Base-by-base conservation (phyloP, 2,888 invertebrate genomes). In the Deroplatys truncata region DNA sequence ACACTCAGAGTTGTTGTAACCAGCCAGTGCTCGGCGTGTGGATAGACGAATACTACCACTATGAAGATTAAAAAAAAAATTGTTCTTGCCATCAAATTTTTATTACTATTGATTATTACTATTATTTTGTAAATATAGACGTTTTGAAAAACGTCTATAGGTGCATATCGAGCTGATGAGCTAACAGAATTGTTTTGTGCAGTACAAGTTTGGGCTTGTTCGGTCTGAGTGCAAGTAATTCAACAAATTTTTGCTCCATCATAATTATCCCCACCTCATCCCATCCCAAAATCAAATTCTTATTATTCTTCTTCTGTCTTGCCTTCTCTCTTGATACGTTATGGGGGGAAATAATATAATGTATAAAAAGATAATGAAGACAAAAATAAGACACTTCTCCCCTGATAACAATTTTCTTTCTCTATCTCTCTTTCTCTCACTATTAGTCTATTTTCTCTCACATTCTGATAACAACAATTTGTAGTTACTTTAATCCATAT, bases 31-130 rank as follows among this genome's bases (percentile, higher is more conserved):
- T 87, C 87, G 82, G 82, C 87, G 43, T 83, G 83, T 35, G 35
- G 83, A 86, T 28, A 72, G 83, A 86, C 82, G 56, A 84, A 89
- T 28, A 86, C 89, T 89, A 56, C 84, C 29, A 89, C 56, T 72
- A 16, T 72, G 56, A 72, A 72, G 56, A 72, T 72, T 72, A 90
- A 88, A 88, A 86, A 90, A 90, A 89, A 89, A 89, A 90, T 90
- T 90, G 91, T 91, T 91, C 89, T 91, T 90, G 90, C 89, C 91
- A 90, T 90, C 90, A 91, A 90, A 87, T 91, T 91, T 91, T 90
- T 91, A 91, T 91, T 91, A 90, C 90, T 84, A 90, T 90, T 89
- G 87, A 87, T 87, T 87, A 90, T 86, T 88, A 89, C 85, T 86
- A 89, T 90, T 86, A 90, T 90, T 89, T 90, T 90, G 87, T 90